Evolutionary conservation across 2,113 vertebrate species (phyloP), one percentile per base, ranked within the genome.

Genomic region (Heteronetta atricapilla): DNA sequence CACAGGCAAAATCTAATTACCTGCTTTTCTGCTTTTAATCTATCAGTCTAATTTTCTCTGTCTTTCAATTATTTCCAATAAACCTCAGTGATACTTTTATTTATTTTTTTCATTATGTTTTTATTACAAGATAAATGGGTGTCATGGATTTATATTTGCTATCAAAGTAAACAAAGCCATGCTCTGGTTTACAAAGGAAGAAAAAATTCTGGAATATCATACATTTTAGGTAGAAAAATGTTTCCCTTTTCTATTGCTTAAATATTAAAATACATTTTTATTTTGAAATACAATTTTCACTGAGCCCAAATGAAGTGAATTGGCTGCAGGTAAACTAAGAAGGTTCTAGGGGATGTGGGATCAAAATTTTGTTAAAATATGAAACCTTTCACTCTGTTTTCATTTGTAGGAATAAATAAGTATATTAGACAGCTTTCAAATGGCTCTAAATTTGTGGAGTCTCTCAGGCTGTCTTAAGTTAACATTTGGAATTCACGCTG

Each of bases 11-110:
- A 83, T 79, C 48, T 73, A 76, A 79, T 91, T 86, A 82, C 78
- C 56, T 83, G 36, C 14, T 62, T 94, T 94, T 87, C 81, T 77
- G 53, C 16, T 93, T 94, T 93, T 86, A 91, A 81, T 68, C 70
- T 63, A 33, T 63, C 73, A 77, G 34, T 94, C 44, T 76, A 83
- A 76, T 34, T 92, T 94, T 74, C 62, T 48, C 76, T 68, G 59
- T 82, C 91, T 70, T 83, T 82, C 85, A 83, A 82, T 91, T 44
- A 40, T 67, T 82, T 91, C 42, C 29, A 82, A 74, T 80, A 94
- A 92, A 79, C 10, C 10, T 87, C 44, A 68, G 40, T 67, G 22
- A 76, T 66, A 60, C 10, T 69, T 60, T 84, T 40, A 60, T 82
- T 73, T 46, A 77, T 50, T 66, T 4, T 85, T 59, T 94, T 91